These are phyloP conservation scores for Cyprinodon brontotheroides DNA, from an alignment of 2,113 vertebrate species.

Conservation along the genomic window DNA sequence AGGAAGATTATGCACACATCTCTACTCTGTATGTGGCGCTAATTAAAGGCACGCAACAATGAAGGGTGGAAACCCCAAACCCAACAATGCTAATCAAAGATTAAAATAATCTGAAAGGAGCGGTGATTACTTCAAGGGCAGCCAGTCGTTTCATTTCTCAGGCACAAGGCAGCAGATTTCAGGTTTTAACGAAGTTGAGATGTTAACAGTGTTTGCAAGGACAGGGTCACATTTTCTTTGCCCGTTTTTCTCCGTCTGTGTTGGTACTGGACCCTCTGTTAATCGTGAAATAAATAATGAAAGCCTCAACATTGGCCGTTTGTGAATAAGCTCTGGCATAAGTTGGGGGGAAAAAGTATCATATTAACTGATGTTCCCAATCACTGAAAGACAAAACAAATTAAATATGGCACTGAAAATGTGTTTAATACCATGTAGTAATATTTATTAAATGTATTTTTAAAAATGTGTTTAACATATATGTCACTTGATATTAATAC, in stretches of 20 bases:
- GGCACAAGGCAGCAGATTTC: constrained; percentile 37
- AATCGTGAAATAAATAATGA: background rate
- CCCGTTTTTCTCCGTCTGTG: background rate
- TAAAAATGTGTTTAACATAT: background rate
- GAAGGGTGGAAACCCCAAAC: constrained; percentile 48
- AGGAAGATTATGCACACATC: background rate
- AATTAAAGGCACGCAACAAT: constrained; percentile 61
- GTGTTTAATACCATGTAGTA: background rate
- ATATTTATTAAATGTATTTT: background rate
- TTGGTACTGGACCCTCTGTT: background rate
- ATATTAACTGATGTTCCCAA: background rate
- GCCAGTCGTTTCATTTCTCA: constrained; percentile 59
- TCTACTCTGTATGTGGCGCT: constrained; percentile 16
- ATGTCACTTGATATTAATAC: background rate
- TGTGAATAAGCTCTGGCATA: background rate
- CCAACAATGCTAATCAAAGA: constrained; percentile 62
- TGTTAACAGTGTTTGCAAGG: constrained; percentile 43
- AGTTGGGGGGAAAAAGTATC: background rate
- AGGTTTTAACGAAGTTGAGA: constrained; percentile 49
- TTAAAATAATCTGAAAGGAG: constrained; percentile 66
- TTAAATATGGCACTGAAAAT: background rate
- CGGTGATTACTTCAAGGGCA: constrained; percentile 56
- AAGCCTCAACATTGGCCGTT: background rate
- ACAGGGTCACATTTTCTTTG: background rate
- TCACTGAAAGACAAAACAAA: background rate